Percentiles rank a stretch among this genome's conserved stretches.
Evolutionary conservation across 2,113 vertebrate species (phyloP).

Genomic region (Leptobrachium ailaonicum): DNA sequence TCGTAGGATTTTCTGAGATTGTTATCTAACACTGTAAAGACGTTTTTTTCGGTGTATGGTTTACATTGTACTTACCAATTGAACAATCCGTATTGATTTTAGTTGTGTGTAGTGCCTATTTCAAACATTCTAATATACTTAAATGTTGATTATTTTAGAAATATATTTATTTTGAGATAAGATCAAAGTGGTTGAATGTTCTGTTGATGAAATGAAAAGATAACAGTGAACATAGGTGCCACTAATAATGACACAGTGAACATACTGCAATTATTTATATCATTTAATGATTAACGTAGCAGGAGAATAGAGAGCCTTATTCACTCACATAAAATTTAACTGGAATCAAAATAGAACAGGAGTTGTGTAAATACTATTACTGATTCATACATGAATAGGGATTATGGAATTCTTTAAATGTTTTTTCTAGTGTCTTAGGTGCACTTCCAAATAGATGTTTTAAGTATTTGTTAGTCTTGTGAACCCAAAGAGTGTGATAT

Average conservation of each 20-base stretch:
- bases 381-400: no score
- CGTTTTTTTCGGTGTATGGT: conserved; percentile 64
- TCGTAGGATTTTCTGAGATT: conserved; percentile 68
- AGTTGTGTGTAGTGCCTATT: conserved; percentile 69
- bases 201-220: conserved; percentile 58
- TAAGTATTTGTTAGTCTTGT: no score
- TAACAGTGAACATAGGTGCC: conserved; percentile 52
- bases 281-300: conserved; percentile 69
- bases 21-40: conserved; percentile 71
- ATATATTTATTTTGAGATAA: conserved; percentile 70
- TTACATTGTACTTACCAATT: conserved; percentile 74
- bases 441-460: no score
- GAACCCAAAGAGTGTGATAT: no score
- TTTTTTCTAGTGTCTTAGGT: no score
- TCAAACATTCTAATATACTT: conserved; percentile 80
- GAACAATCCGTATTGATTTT: conserved; percentile 80
- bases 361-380: conserved; percentile 54
- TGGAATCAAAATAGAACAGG: conserved; percentile 53
- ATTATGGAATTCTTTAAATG: no score
- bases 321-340: conserved; percentile 55
- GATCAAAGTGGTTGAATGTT: conserved; percentile 72
- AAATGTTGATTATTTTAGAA: conserved; percentile 76
- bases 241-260: conserved; percentile 52
- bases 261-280: conserved; percentile 51
- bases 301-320: conserved; percentile 55